These are phyloP conservation scores for Polietes domitor DNA, from an alignment of 2,888 invertebrate genomes.

Conservation along the genomic window DNA sequence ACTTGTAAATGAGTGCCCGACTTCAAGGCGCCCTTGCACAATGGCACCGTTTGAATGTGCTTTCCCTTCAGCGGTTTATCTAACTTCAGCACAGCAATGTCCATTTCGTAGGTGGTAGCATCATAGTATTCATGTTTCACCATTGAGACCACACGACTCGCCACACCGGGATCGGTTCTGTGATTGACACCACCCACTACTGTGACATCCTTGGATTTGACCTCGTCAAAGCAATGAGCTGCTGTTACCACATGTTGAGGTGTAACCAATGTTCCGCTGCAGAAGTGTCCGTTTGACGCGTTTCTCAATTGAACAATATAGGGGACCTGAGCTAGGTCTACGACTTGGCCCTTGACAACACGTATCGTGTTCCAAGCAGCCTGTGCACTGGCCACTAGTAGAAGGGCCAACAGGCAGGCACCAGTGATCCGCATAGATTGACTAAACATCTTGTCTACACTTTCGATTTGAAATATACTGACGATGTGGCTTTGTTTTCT, in stretches of 20 bases:
- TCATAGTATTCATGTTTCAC: background rate
- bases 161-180: background rate
- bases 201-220: background rate
- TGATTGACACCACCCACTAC: background rate
- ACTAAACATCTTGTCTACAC: too few relatives aligned
- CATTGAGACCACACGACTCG: background rate
- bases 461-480: too few relatives aligned
- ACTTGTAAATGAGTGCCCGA: background rate
- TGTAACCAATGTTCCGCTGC: background rate
- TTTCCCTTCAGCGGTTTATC: background rate
- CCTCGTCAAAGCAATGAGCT: slow-evolving; percentile 2
- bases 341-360: background rate
- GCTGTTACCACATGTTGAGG: background rate
- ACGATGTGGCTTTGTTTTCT: too few relatives aligned
- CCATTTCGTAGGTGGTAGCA: background rate
- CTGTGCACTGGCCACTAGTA: too few relatives aligned
- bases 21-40: background rate
- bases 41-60: background rate
- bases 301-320: background rate
- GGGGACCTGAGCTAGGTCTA: background rate
- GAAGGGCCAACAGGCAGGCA: too few relatives aligned
- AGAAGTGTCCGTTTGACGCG: background rate
- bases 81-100: background rate
- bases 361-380: too few relatives aligned
- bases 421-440: too few relatives aligned